A percentile compares a stretch with the other conserved stretches of the same genome.
Conservation (phyloP, 2,797 vertebrate species). For the Chrysocyon brachyurus region DNA sequence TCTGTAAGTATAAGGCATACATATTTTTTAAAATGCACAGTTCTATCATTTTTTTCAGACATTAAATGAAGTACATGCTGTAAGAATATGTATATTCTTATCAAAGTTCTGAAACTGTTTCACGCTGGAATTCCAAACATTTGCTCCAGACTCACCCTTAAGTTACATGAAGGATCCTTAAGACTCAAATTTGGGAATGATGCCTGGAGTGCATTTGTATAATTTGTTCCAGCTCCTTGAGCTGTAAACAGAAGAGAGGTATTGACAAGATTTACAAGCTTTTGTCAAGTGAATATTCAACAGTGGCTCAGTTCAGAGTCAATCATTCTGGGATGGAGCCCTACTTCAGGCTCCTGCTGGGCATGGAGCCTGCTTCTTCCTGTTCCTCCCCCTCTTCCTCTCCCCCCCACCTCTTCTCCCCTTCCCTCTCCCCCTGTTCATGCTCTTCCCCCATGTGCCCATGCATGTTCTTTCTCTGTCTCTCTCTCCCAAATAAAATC, state of each 20-base stretch:
- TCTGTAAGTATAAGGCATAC: slow-evolving; percentile 39
- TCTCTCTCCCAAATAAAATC: no score
- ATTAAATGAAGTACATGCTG: neutral
- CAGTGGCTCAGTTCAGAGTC: neutral
- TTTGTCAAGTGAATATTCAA: slow-evolving; percentile 43
- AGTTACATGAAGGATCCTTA: slow-evolving; percentile 82
- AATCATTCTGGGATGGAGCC: neutral
- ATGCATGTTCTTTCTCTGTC: no score
- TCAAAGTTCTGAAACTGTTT: slow-evolving; percentile 20
- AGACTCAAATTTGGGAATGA: slow-evolving; percentile 86
- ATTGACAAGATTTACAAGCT: slow-evolving; percentile 35
- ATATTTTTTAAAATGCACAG: slow-evolving; percentile 9
- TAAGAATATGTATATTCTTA: neutral
- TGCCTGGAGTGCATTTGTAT: slow-evolving; percentile 82
- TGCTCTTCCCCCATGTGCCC: no score
- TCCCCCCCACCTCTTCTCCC: no score
- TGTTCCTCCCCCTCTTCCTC: no score
- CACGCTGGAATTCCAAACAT: slow-evolving; percentile 31
- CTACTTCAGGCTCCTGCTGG: no score
- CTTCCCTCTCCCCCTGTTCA: no score
- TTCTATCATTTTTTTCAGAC: neutral
- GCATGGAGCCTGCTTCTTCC: no score
- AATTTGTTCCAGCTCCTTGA: slow-evolving; percentile 67
- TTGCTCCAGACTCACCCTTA: slow-evolving; percentile 86
- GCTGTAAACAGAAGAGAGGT: slow-evolving; percentile 82